Conservation (phyloP, 2,797 vertebrate species). For the Chrosomus eos region DNA sequence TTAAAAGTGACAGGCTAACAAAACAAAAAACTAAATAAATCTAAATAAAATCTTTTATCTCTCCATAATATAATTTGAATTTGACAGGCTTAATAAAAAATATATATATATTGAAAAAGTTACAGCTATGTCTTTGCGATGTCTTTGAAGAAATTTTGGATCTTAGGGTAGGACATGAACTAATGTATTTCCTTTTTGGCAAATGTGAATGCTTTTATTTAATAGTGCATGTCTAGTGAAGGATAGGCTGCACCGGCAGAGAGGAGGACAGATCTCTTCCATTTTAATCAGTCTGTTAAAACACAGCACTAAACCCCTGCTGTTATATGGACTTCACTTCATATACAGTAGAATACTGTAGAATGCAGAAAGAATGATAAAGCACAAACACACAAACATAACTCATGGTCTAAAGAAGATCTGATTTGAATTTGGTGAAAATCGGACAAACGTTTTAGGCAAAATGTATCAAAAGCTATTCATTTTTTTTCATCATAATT, state of each 20-base stretch:
- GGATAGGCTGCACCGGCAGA: constrained; percentile 33
- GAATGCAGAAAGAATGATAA: constrained; percentile 14
- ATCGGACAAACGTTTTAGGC: background rate
- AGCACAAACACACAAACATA: background rate
- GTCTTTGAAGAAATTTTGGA: background rate
- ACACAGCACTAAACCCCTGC: constrained; percentile 42
- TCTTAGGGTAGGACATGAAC: constrained; percentile 5
- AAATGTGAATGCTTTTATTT: constrained; percentile 43
- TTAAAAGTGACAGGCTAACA: too few relatives aligned
- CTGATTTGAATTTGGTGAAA: background rate
- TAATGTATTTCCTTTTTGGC: constrained; percentile 9
- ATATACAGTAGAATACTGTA: background rate
- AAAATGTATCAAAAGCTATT: background rate
- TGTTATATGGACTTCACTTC: constrained; percentile 40
- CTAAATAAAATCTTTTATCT: too few relatives aligned
- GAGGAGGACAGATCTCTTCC: constrained; percentile 42
- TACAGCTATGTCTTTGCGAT: constrained; percentile 12
- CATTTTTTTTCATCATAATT: too few relatives aligned
- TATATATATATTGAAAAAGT: too few relatives aligned
- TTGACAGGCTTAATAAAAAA: too few relatives aligned
- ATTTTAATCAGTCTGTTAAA: constrained; percentile 56
- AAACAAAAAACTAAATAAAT: too few relatives aligned
- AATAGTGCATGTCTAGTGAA: constrained; percentile 40
- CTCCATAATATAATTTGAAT: too few relatives aligned
- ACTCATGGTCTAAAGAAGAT: background rate